Evolutionary conservation across 2,113 vertebrate species (phyloP).

Genomic region (Proteles cristata): DNA sequence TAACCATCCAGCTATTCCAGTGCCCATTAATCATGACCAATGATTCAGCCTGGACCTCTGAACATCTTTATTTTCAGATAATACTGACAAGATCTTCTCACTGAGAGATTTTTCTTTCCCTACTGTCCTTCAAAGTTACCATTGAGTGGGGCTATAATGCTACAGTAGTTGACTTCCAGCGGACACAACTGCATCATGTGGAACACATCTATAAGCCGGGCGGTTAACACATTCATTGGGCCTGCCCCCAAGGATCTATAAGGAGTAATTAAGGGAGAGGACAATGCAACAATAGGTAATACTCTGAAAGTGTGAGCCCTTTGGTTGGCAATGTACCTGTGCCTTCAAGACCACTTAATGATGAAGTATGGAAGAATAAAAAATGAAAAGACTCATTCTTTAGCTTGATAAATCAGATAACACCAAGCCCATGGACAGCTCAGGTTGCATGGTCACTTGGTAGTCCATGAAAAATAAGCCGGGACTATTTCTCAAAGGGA

Average conservation of each 20-base stretch:
- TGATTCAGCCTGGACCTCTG: neutral
- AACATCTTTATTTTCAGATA: constrained; percentile 21
- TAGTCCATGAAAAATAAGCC: neutral
- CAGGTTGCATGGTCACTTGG: neutral
- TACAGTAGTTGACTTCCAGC: neutral
- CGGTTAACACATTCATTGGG: neutral
- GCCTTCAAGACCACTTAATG: neutral
- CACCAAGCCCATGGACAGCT: neutral
- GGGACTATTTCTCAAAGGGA: neutral
- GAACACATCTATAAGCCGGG: neutral
- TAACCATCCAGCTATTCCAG: neutral
- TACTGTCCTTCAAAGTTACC: neutral
- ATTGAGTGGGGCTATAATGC: neutral
- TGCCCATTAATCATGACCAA: neutral
- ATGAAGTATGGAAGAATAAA: neutral
- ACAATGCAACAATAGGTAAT: neutral
- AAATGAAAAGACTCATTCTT: neutral
- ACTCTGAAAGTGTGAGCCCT: neutral
- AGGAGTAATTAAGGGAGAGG: neutral
- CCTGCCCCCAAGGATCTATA: neutral
- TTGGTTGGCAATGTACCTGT: neutral
- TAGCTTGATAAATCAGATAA: neutral
- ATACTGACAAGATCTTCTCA: neutral
- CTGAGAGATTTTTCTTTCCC: neutral
- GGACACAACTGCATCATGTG: neutral